Evolutionary conservation across 1,140 invertebrate species (phyloP).

Genomic region (Drosophila takahashii): DNA sequence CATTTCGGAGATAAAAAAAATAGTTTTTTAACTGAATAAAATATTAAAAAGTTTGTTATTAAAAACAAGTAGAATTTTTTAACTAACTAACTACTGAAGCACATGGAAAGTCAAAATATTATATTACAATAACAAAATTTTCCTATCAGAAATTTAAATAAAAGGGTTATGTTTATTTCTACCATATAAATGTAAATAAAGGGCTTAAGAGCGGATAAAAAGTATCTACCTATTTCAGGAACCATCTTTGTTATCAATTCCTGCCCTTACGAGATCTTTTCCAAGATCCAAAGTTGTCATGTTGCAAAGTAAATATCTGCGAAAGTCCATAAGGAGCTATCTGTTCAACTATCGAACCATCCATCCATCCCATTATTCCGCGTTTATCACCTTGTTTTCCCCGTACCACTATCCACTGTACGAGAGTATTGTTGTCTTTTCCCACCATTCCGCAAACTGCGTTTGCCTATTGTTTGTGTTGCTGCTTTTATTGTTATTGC

Average conservation of each 20-base stretch:
- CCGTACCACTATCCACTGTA: not conserved
- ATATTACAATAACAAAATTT: too few species aligned
- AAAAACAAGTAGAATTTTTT: too few species aligned
- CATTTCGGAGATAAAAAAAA: not conserved
- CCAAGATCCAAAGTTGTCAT: constrained; percentile 6
- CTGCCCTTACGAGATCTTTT: not conserved
- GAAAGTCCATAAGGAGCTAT: not conserved
- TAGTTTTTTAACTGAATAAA: too few species aligned
- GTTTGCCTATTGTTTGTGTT: constrained; percentile 27
- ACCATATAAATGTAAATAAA: too few species aligned
- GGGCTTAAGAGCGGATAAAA: not conserved
- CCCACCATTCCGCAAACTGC: constrained; percentile 42
- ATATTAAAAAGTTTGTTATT: too few species aligned
- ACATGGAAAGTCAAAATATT: too few species aligned
- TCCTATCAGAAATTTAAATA: too few species aligned
- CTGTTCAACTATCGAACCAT: not conserved
- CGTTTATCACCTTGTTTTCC: constrained; percentile 45
- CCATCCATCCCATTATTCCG: constrained; percentile 25
- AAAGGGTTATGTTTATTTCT: too few species aligned
- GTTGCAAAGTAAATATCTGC: constrained; percentile 16
- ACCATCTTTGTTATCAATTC: not conserved
- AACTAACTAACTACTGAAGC: too few species aligned
- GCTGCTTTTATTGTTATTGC: constrained; percentile 46
- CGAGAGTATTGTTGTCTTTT: constrained; percentile 33
- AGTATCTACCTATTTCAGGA: constrained; percentile 1